Conservation (phyloP, 2,888 invertebrate genomes). For the Aleiodes leptofemur region DNA sequence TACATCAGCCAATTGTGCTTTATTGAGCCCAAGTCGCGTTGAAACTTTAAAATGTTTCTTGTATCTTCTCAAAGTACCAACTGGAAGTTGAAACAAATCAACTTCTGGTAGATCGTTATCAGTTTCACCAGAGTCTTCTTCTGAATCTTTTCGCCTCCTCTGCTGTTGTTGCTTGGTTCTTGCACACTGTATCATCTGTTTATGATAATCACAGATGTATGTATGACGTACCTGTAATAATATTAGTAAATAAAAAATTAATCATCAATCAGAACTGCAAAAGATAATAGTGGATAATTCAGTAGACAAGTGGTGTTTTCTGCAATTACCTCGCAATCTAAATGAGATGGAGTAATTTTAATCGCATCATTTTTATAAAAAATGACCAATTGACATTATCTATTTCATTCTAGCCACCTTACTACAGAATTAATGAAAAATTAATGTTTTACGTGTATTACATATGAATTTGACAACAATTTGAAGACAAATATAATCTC, state of each 20-base stretch:
- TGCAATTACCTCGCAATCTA: neutral
- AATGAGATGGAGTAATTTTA: neutral
- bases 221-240: conserved; percentile 89
- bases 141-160: conserved; percentile 90
- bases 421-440: neutral
- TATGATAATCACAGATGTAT: conserved; percentile 98
- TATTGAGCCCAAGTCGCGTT: conserved; percentile 93
- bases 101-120: conserved; percentile 94
- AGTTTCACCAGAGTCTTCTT: conserved; percentile 95
- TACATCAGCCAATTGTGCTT: conserved; percentile 97
- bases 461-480: no score
- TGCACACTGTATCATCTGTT: conserved; percentile 96
- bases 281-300: no score
- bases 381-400: neutral
- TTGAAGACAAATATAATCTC: no score
- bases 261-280: no score
- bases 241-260: conserved; percentile 1
- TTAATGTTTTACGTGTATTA: no score
- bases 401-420: neutral
- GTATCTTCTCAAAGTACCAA: conserved; percentile 94
- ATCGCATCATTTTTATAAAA: neutral
- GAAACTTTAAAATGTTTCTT: conserved; percentile 95
- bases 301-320: no score
- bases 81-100: conserved; percentile 94
- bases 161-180: conserved; percentile 85